Evolutionary conservation across 2,888 invertebrate genomes (phyloP).

Genomic region (Argyresthia goedartella): DNA sequence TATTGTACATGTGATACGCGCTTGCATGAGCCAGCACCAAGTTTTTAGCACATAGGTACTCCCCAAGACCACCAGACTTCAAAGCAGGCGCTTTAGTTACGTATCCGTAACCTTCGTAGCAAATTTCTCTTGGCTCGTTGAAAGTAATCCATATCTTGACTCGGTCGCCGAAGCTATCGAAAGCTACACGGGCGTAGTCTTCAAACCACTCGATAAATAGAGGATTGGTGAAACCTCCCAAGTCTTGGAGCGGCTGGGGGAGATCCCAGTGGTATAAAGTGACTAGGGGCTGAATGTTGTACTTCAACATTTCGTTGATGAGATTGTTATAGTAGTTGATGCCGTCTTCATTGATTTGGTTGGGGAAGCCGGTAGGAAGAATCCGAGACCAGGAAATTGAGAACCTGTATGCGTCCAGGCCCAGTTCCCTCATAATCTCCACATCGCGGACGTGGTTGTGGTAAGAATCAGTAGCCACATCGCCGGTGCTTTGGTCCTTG

Average conservation of each 20-base stretch:
- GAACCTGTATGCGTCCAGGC: conserved; percentile 7
- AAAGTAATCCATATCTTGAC: conserved; percentile 73
- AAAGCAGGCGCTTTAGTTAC: conserved; percentile 32
- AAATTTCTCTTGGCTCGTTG: conserved; percentile 56
- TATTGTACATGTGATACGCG: conserved; percentile 60
- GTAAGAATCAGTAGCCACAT: conserved; percentile 26
- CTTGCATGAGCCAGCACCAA: conserved; percentile 72
- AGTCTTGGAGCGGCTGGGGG: conserved; percentile 27
- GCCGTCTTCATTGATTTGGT: conserved; percentile 3
- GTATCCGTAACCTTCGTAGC: conserved; percentile 32
- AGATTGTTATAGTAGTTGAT: conserved; percentile 6
- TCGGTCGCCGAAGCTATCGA: conserved; percentile 58
- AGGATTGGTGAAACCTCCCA: conserved; percentile 26
- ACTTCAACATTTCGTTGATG: conserved; percentile 3
- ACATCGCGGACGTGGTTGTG: conserved; percentile 30
- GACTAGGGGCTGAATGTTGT: conserved; percentile 4
- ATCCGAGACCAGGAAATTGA: conserved; percentile 8
- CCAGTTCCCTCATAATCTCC: conserved; percentile 15
- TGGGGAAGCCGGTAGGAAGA: conserved; percentile 5
- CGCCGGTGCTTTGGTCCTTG: conserved; percentile 25
- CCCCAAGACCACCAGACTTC: conserved; percentile 39
- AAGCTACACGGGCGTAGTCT: conserved; percentile 58
- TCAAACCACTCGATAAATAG: conserved; percentile 43
- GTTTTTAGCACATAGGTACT: conserved; percentile 72
- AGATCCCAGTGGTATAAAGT: conserved; percentile 35